Evolutionary conservation across 2,888 invertebrate species (phyloP).

Genomic region (Ophion ellenae): DNA sequence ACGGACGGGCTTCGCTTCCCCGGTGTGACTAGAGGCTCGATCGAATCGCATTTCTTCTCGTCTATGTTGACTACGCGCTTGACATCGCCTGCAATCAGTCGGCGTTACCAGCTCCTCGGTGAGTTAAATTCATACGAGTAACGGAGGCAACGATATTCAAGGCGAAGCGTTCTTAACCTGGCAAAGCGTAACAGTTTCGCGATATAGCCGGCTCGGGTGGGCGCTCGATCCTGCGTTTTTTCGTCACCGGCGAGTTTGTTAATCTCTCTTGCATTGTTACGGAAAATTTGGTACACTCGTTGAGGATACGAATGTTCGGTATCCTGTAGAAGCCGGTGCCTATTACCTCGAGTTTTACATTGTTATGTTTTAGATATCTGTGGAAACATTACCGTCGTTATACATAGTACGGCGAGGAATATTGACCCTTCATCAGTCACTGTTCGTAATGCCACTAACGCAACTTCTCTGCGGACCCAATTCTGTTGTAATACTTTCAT

Average conservation of each 20-base stretch:
- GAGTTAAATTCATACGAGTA: neutral
- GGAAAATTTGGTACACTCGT: conserved; percentile 14
- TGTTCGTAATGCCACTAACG: no score
- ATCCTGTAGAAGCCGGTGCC: neutral
- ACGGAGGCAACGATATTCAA: neutral
- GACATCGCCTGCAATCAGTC: conserved; percentile 9
- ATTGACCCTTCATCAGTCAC: neutral
- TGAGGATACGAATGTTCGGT: neutral
- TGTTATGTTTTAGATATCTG: conserved; percentile 23
- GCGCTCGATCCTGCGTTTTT: neutral
- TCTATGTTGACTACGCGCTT: conserved; percentile 22
- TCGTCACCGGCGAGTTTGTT: neutral
- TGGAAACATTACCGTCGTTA: conserved; percentile 1
- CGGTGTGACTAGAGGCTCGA: neutral
- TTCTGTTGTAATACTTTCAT: no score
- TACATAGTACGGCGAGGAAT: neutral
- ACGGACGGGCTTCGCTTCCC: neutral
- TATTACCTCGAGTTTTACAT: conserved; percentile 5
- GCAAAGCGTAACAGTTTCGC: conserved; percentile 3
- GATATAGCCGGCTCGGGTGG: neutral
- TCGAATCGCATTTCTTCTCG: neutral
- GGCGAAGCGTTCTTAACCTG: neutral
- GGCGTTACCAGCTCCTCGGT: neutral
- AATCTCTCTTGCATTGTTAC: neutral
- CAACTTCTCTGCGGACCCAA: no score